These are phyloP conservation scores for Rhabdomys dilectus DNA, from an alignment of 2,113 vertebrate genomes.

Conservation along the genomic window DNA sequence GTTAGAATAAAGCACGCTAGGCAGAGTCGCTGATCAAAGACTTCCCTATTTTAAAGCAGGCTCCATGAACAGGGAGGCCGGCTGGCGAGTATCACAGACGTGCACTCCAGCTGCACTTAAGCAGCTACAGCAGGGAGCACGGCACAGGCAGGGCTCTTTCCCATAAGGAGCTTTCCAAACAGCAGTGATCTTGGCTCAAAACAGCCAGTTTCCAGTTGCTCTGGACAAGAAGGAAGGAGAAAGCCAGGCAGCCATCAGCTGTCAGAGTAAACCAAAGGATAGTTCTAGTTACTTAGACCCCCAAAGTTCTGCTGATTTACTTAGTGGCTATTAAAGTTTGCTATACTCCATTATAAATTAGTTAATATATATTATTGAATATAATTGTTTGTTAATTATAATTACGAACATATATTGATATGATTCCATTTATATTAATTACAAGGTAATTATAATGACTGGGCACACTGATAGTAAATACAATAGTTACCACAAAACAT, in stretches of 20 bases:
- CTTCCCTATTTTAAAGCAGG: not conserved
- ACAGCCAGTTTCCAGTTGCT: not conserved
- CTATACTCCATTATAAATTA: conserved; percentile 47
- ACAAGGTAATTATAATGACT: conserved; percentile 5
- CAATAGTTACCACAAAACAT: not conserved
- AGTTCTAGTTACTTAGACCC: not conserved
- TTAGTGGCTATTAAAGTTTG: not conserved
- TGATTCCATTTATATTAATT: conserved; percentile 8
- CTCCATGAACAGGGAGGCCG: rapidly evolving
- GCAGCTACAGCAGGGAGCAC: rapidly evolving
- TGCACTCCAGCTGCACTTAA: not conserved
- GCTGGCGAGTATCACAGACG: rapidly evolving
- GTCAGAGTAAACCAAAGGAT: not conserved
- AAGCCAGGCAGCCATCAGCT: not conserved
- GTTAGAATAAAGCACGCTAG: not conserved
- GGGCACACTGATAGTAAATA: not conserved
- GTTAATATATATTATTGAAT: conserved; percentile 35
- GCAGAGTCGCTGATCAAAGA: not conserved
- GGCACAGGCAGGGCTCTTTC: not conserved
- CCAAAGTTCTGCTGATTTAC: not conserved
- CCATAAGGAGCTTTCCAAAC: not conserved
- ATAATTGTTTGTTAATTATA: conserved; percentile 60
- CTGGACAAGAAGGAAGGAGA: not conserved
- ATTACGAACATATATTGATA: conserved; percentile 11
- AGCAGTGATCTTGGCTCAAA: not conserved